A percentile compares a stretch with the other conserved stretches of the same genome.
Evolutionary conservation across 2,797 vertebrate species (phyloP).

Genomic region (Holocentrus rufus): DNA sequence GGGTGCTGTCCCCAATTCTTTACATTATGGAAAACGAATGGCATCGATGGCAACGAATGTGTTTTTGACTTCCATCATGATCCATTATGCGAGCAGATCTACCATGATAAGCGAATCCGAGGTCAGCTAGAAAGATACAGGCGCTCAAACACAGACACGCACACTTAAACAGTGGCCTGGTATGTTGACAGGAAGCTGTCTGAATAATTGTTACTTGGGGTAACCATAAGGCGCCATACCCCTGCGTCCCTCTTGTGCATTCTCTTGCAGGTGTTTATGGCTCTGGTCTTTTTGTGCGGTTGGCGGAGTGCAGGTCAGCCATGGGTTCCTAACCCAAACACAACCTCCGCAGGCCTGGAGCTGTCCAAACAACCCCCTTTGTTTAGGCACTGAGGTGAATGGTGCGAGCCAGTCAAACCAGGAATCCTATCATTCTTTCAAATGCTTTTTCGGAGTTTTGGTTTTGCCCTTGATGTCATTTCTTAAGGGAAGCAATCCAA

Average conservation of each 20-base stretch:
- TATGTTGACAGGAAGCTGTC: slow-evolving; percentile 1
- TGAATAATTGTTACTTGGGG: neutral
- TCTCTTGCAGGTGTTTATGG: slow-evolving; percentile 12
- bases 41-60: slow-evolving; percentile 20
- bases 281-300: slow-evolving; percentile 21
- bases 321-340: slow-evolving; percentile 9
- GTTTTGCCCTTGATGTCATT: neutral
- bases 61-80: slow-evolving; percentile 24
- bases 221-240: neutral
- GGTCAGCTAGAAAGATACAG: too few species aligned
- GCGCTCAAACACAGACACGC: neutral
- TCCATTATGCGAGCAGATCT: neutral
- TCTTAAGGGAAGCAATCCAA: slow-evolving; percentile 8
- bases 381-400: slow-evolving; percentile 17
- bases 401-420: neutral
- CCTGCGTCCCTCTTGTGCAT: neutral
- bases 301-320: slow-evolving; percentile 17
- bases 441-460: neutral
- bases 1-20: neutral
- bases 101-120: neutral
- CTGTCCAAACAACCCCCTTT: slow-evolving; percentile 38
- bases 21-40: slow-evolving; percentile 51
- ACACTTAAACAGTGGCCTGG: neutral
- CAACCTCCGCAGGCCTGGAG: slow-evolving; percentile 23
- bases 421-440: slow-evolving; percentile 1